Base-by-base conservation (phyloP, 2,888 invertebrate species). In the Lasioglossum leucozonium region DNA sequence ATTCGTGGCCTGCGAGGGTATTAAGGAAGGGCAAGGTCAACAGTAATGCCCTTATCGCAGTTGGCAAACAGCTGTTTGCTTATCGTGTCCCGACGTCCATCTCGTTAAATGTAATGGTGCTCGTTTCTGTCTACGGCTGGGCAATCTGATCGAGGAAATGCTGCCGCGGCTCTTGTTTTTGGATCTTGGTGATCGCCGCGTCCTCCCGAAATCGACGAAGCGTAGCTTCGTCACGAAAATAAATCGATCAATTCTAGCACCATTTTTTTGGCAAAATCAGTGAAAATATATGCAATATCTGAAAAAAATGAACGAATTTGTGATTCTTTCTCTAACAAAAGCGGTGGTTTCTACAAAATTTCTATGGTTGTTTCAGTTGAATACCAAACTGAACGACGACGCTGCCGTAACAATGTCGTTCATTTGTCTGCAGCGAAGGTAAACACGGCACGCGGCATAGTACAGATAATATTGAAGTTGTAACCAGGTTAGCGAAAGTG, bases 1-100 rank as follows among this genome's bases (percentile, higher is more conserved):
- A 75, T 75, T 30, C 16, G 44, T 47, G 34, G 37, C 13, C 78
- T 71, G 72, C 71, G 30, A 76, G 40, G 86, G 87, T 82, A 87
- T 87, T 84, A 87, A 87, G 87, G 84, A 90, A 91, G 91, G 87
- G 84, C 91, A 91, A 91, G 91, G 91, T 91, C 90, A 88, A 87
- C 88, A 77, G 77, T 85, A 87, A 88, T 79, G 77, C 82, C 79
- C 82, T 85, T 89, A 89, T 89, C 89, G 76, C 51, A 73, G 82
- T 82, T 82, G 77, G 67, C 81, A 85, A 89, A 88, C 88, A 89
- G 90, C 87, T 90, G 89, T 83, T 89, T 87, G 89, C 89, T 88
- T 89, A 89, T 89, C 89, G 81, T 47, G 65, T 26, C 40, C 72
- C 75, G 75, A 81, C 84, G 82, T 83, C 76, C 85, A 81, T 88